Evolutionary conservation across 2,888 invertebrate species (phyloP).

Genomic region (Athalia rosae): DNA sequence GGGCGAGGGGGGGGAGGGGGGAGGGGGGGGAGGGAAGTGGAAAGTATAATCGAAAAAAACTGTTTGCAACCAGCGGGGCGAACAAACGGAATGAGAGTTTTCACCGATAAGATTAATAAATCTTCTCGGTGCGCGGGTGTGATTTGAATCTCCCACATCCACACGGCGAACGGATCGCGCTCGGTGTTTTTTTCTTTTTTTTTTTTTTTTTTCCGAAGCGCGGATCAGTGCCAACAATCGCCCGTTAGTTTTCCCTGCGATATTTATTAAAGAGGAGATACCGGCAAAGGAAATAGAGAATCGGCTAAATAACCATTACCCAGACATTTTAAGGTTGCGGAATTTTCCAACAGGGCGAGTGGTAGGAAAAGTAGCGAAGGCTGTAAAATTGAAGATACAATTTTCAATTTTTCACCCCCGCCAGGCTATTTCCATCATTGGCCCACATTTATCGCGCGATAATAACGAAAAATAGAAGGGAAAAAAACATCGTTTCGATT

Average conservation of each 20-base stretch:
- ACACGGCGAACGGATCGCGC: neutral
- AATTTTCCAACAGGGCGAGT: too few relatives aligned
- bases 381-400: too few relatives aligned
- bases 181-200: too few relatives aligned
- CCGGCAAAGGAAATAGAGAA: neutral
- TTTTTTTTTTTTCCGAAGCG: neutral
- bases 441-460: too few relatives aligned
- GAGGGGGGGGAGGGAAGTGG: too few relatives aligned
- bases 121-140: slow-evolving; percentile 6
- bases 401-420: too few relatives aligned
- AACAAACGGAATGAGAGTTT: slow-evolving; percentile 25
- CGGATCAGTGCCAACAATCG: slow-evolving; percentile 5
- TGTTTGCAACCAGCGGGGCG: neutral
- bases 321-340: too few relatives aligned
- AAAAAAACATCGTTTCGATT: too few relatives aligned
- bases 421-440: too few relatives aligned
- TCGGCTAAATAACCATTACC: too few relatives aligned
- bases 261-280: slow-evolving; percentile 15
- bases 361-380: neutral
- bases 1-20: too few relatives aligned
- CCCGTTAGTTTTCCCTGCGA: neutral
- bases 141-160: slow-evolving; percentile 22
- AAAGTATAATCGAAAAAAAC: slow-evolving; percentile 1
- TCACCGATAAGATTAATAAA: slow-evolving; percentile 32
- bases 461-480: too few relatives aligned